Percentiles rank a stretch among this genome's conserved stretches.
phyloP scores from a whole-genome alignment of 2,888 invertebrate genomes.

The Crossocerus cetratus region DNA sequence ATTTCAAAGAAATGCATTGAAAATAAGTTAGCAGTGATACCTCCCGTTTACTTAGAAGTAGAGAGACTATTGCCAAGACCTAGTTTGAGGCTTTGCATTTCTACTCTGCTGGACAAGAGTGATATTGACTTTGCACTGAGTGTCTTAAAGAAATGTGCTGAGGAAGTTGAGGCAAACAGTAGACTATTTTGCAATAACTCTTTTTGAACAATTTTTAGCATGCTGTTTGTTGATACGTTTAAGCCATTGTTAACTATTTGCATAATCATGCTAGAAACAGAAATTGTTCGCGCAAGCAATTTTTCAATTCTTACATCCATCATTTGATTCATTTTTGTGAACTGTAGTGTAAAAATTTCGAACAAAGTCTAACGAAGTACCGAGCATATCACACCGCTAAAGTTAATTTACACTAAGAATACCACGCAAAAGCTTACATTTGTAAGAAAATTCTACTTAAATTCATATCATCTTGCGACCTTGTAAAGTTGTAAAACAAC shows the following conservation, averaged over 20 bases:
- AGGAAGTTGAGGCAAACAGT: conserved; percentile 60
- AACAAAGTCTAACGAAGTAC: conserved; percentile 1
- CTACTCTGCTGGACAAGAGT: conserved; percentile 80
- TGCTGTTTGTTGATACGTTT: neutral
- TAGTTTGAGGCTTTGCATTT: conserved; percentile 86
- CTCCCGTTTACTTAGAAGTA: conserved; percentile 84
- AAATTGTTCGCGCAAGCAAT: neutral
- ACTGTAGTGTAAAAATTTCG: conserved; percentile 2
- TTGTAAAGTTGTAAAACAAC: neutral
- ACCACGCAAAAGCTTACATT: neutral
- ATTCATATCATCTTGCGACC: neutral
- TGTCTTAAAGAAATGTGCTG: conserved; percentile 76
- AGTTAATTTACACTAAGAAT: conserved; percentile 4
- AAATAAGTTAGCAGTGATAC: conserved; percentile 84
- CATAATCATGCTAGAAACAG: conserved; percentile 8
- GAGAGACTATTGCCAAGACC: conserved; percentile 84
- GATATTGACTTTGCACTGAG: conserved; percentile 80
- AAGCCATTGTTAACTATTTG: conserved; percentile 5
- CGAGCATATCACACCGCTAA: conserved; percentile 1
- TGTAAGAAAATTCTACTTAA: conserved; percentile 9
- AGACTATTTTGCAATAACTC: conserved; percentile 2
- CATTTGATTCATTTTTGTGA: conserved; percentile 1
- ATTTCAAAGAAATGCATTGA: conserved; percentile 83
- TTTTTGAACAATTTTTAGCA: conserved; percentile 15
- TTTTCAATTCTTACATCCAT: conserved; percentile 10